A percentile compares a stretch with the other conserved stretches of the same genome.
Evolutionary conservation across 2,888 invertebrate genomes (phyloP).

Genomic region (Melanotus villosus): DNA sequence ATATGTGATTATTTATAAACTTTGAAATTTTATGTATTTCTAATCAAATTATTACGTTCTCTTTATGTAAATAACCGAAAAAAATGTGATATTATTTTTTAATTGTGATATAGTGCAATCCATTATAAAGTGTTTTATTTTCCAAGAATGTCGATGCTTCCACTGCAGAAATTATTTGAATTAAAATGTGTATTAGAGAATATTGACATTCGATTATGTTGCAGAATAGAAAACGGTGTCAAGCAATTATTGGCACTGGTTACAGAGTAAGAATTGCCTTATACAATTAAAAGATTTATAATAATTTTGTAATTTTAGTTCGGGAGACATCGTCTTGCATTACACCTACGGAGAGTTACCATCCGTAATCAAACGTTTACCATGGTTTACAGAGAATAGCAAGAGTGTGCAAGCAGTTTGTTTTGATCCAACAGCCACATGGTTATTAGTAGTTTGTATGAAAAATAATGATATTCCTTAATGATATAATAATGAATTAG

Average conservation of each 20-base stretch:
- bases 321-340: conserved; percentile 65
- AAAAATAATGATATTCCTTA: conserved; percentile 50
- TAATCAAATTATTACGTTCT: neutral
- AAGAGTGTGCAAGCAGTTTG: conserved; percentile 78
- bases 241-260: conserved; percentile 66
- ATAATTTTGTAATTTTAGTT: conserved; percentile 55
- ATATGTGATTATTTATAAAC: conserved; percentile 17
- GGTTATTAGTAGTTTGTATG: conserved; percentile 78
- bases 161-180: conserved; percentile 64
- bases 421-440: conserved; percentile 87
- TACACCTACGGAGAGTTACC: conserved; percentile 66
- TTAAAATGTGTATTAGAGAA: conserved; percentile 64
- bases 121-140: neutral
- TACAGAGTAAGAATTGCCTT: conserved; percentile 58
- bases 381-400: conserved; percentile 65
- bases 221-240: conserved; percentile 66
- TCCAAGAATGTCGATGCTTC: conserved; percentile 40
- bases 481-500: neutral
- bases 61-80: neutral
- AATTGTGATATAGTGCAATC: neutral
- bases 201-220: conserved; percentile 64
- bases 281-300: neutral
- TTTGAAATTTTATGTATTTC: neutral
- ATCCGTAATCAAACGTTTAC: conserved; percentile 64
- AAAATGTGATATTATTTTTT: conserved; percentile 16